Base-by-base conservation (phyloP, 2,113 vertebrate species). In the Tricholaema leucomelas region DNA sequence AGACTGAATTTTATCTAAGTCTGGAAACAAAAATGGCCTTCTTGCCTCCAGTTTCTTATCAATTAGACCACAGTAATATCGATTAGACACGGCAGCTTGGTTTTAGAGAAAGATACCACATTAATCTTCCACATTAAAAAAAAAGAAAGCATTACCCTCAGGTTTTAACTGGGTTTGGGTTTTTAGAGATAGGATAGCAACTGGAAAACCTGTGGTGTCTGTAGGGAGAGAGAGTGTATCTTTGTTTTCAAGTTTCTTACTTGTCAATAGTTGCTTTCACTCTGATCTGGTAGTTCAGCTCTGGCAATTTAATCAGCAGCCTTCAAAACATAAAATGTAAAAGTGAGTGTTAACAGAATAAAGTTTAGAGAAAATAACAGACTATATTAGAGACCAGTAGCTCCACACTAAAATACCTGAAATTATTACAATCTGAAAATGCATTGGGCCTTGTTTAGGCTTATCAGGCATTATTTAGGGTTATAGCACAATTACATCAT, bases 211-310 rank as follows among this genome's bases (percentile, higher is more conserved):
- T 36, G 13, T 55, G 23, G 38, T 72, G 16, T 81, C 40, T 54
- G 3, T 33, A 92, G 23, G 38, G 46, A 48, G 58, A 46, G 30
- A 73, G 21, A 52, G 9, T 50, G 48, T 78, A 46, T 40, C 14
- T 90, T 92, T 11, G 36, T 46, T 89, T 80, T 31, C 20, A 86
- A 86, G 50, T 76, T 84, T 97, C 98, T 98, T 97, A 99, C 99
- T 99, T 99, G 98, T 99, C 99, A 96, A 99, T 99, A 77, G 98
- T 98, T 77, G 99, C 99, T 97, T 99, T 99, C 87, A 99, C 99
- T 96, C 98, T 99, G 73, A 99, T 98, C 96, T 99, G 99, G 96
- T 99, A 99, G 97, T 99, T 99, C 84, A 99, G 97, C 81, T 99
- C 99, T 56, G 99, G 98, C 66, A 99, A 97, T 96, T 99, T 99